Conservation (phyloP, 2,113 vertebrate species). For the Sterna hirundo region DNA sequence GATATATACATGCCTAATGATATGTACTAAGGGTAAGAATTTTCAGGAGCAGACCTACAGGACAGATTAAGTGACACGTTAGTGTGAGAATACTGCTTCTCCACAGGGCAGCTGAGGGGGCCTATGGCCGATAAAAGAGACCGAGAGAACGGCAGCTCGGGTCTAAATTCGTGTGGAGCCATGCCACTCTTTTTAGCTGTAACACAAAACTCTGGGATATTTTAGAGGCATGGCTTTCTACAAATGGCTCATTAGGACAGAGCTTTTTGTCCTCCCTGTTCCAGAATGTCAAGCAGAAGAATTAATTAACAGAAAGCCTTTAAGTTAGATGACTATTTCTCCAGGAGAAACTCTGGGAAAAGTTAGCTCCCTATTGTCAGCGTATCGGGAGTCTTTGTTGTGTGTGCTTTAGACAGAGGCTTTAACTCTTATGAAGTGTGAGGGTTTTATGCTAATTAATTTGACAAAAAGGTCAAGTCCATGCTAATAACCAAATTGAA, state of each 20-base stretch:
- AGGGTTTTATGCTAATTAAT: constrained; percentile 1
- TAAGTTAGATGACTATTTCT: not conserved
- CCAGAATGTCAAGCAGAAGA: not conserved
- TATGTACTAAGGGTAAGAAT: not conserved
- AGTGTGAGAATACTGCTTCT: not conserved
- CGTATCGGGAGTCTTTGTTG: not conserved
- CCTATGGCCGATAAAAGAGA: not conserved
- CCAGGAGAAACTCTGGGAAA: not conserved
- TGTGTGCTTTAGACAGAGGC: not conserved
- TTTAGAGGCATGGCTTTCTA: not conserved
- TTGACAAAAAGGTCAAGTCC: constrained; percentile 29
- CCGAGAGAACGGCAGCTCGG: not conserved
- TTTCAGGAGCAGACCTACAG: not conserved
- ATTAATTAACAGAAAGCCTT: constrained; percentile 7
- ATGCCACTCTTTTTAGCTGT: rapidly evolving
- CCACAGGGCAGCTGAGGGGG: not conserved
- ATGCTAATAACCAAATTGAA: constrained; percentile 3
- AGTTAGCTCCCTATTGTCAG: not conserved
- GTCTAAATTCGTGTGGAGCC: not conserved
- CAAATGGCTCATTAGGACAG: not conserved
- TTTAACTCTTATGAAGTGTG: not conserved
- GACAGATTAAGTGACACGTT: not conserved
- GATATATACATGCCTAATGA: not conserved
- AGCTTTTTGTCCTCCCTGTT: not conserved
- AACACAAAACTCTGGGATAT: not conserved